Conservation (phyloP, 1,140 invertebrate genomes). For the Drosophila setifemur region DNA sequence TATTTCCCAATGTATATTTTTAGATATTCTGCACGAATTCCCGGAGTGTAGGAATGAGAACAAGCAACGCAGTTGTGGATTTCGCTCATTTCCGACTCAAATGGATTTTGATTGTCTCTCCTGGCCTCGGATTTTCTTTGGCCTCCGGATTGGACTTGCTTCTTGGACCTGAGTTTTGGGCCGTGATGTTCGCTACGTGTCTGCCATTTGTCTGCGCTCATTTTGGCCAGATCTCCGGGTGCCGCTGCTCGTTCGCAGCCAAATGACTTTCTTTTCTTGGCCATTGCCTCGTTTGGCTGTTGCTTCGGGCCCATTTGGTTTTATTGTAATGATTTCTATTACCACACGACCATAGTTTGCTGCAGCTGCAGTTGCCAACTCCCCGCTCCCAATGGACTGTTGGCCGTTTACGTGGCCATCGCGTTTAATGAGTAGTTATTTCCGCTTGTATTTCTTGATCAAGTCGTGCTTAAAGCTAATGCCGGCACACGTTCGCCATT, state of each 20-base stretch:
- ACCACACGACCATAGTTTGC: conserved; percentile 49
- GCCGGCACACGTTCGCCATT: conserved; percentile 60
- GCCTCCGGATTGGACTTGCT: not conserved
- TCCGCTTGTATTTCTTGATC: conserved; percentile 76
- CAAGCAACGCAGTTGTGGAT: conserved; percentile 54
- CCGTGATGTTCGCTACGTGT: conserved; percentile 64
- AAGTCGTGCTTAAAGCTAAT: conserved; percentile 60
- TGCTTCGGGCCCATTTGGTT: conserved; percentile 74
- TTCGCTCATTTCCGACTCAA: conserved; percentile 76
- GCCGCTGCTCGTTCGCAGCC: conserved; percentile 10
- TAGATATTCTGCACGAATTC: too few relatives aligned
- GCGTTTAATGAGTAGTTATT: conserved; percentile 79
- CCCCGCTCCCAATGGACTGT: conserved; percentile 29
- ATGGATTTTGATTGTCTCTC: conserved; percentile 78
- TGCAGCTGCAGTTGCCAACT: conserved; percentile 56
- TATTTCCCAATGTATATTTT: too few relatives aligned
- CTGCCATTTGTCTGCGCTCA: conserved; percentile 76
- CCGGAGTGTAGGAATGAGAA: not conserved
- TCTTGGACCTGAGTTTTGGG: conserved; percentile 1
- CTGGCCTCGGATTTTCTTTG: conserved; percentile 9
- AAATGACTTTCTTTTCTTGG: conserved; percentile 76
- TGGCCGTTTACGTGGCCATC: conserved; percentile 72
- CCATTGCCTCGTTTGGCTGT: conserved; percentile 60
- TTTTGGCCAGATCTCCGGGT: conserved; percentile 34
- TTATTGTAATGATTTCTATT: conserved; percentile 81